Evolutionary conservation across 2,797 vertebrate genomes (phyloP).

Genomic region (Catostomus latipinnis): DNA sequence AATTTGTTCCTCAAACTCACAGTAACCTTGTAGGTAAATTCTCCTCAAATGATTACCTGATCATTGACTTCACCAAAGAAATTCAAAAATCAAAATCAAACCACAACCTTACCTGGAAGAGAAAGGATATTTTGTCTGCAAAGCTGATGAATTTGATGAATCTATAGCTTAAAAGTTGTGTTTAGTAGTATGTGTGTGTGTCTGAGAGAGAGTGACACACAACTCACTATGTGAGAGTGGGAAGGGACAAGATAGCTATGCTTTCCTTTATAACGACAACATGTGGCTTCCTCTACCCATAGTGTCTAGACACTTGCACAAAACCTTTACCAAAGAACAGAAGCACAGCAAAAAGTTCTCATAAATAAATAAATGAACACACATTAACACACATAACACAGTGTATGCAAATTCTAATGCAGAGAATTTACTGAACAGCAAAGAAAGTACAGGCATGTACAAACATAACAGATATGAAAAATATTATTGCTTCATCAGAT

Average conservation of each 20-base stretch:
- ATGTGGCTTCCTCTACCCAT: neutral
- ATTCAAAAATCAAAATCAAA: neutral
- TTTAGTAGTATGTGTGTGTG: too few species aligned
- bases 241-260: neutral
- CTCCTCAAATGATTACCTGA: neutral
- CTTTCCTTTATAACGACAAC: slow-evolving; percentile 17
- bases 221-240: slow-evolving; percentile 16
- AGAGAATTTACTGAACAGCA: too few species aligned
- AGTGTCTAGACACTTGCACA: too few species aligned
- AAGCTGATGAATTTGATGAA: slow-evolving; percentile 11
- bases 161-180: neutral
- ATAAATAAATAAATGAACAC: too few species aligned
- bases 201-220: slow-evolving; percentile 8
- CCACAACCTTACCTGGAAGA: slow-evolving; percentile 12
- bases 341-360: too few species aligned
- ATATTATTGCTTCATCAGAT: too few species aligned
- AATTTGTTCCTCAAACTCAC: neutral
- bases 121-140: neutral
- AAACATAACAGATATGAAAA: too few species aligned
- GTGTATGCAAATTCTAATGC: too few species aligned
- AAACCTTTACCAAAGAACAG: too few species aligned
- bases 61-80: neutral
- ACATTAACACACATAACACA: too few species aligned
- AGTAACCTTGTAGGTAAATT: neutral
- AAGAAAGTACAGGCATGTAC: too few species aligned